Evolutionary conservation across 1,140 invertebrate genomes (phyloP).

Genomic region (Aradophagus sp.): DNA sequence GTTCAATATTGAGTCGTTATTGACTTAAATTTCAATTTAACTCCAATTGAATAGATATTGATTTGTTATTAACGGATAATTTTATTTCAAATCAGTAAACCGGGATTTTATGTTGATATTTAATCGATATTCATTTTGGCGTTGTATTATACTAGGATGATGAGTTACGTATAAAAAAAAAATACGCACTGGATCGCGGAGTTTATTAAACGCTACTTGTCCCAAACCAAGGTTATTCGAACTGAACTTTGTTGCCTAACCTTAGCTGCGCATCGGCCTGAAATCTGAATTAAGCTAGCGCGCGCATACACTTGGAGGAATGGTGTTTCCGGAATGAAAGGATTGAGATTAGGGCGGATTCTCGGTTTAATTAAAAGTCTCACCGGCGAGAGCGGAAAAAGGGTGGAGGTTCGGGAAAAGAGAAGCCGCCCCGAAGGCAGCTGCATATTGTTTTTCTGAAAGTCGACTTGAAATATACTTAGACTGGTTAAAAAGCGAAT

Average conservation of each 20-base stretch:
- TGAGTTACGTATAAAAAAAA: no score
- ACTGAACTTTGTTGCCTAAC: conserved; percentile 27
- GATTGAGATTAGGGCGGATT: conserved; percentile 45
- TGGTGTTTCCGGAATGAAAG: conserved; percentile 43
- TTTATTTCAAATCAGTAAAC: no score
- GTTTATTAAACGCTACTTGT: conserved; percentile 20
- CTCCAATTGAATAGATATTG: no score
- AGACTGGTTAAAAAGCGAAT: conserved; percentile 16
- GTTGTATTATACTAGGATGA: no score
- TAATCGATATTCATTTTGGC: no score
- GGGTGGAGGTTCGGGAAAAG: conserved; percentile 6
- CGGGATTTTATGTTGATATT: no score
- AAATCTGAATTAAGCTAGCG: conserved; percentile 42
- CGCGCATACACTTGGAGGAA: conserved; percentile 41
- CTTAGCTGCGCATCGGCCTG: conserved; percentile 31
- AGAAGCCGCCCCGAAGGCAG: conserved; percentile 14
- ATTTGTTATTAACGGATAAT: no score
- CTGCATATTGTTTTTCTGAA: conserved; percentile 34
- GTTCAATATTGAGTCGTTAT: no score
- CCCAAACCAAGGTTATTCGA: conserved; percentile 22
- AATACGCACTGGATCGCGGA: no score
- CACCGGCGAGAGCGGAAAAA: conserved; percentile 22
- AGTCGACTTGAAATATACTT: conserved; percentile 21
- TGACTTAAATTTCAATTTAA: no score
- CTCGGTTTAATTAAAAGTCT: conserved; percentile 51